phyloP scores from a whole-genome alignment of 2,797 vertebrate genomes.

The Lithobates sylvaticus region DNA sequence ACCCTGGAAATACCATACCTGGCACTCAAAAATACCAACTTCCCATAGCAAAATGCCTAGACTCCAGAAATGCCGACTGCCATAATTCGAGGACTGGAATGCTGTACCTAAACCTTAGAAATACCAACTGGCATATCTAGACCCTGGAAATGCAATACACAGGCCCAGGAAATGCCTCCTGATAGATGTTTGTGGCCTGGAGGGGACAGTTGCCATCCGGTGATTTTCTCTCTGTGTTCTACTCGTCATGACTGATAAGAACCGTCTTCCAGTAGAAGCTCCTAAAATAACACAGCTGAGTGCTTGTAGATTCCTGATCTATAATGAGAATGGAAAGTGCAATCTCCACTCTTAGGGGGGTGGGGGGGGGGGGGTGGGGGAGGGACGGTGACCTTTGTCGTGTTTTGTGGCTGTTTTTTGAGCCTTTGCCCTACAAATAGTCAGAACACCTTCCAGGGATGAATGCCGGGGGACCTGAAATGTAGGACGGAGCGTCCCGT shows the following conservation, averaged over 20 bases:
- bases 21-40: too few species aligned
- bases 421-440: background rate
- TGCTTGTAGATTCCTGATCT: background rate
- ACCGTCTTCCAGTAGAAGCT: background rate
- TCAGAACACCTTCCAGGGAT: background rate
- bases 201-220: background rate
- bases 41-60: too few species aligned
- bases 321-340: background rate
- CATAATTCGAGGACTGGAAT: too few species aligned
- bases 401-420: conserved; percentile 13
- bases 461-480: background rate
- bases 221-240: background rate
- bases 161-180: too few species aligned
- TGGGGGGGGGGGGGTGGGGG: too few species aligned
- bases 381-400: conserved; percentile 23
- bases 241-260: background rate
- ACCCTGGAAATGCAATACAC: too few species aligned
- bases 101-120: too few species aligned
- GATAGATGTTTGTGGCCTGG: background rate
- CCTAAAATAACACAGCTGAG: background rate
- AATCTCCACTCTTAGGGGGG: background rate
- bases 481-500: too few species aligned
- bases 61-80: background rate
- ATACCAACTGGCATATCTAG: too few species aligned
- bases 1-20: too few species aligned